Evolutionary conservation across 2,113 vertebrate species (phyloP).

Genomic region (Entelurus aequoreus): DNA sequence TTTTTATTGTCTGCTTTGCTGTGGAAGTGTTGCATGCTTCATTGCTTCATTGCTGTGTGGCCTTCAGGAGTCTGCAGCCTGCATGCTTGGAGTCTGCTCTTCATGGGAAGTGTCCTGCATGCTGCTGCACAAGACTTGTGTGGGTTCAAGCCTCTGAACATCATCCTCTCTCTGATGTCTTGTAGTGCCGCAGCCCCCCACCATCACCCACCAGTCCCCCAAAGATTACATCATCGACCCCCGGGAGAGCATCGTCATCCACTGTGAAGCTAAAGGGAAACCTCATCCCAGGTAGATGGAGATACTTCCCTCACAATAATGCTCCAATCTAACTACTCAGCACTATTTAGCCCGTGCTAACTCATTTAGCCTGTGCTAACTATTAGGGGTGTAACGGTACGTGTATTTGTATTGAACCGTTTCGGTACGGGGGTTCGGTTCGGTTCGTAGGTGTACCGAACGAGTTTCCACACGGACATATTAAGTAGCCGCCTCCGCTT

Average conservation of each 20-base stretch:
- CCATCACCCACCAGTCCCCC: constrained; percentile 92
- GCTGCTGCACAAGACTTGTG: constrained; percentile 27
- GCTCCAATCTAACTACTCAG: no score
- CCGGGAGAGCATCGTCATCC: constrained; percentile 90
- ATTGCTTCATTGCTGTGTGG: no score
- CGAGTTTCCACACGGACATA: no score
- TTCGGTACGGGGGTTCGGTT: no score
- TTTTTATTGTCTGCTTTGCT: constrained; percentile 7
- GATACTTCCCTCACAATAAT: background rate
- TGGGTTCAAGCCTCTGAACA: constrained; percentile 37
- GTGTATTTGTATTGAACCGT: no score
- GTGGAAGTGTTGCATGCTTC: constrained; percentile 18
- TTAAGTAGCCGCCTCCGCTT: no score
- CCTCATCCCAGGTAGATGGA: constrained; percentile 85
- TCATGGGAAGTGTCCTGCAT: constrained; percentile 30
- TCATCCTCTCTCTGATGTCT: constrained; percentile 37
- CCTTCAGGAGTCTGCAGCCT: background rate
- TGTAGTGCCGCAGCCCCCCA: constrained; percentile 91
- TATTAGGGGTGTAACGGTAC: no score
- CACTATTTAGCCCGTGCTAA: no score
- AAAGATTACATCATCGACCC: constrained; percentile 97
- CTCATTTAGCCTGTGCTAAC: no score
- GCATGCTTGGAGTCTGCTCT: constrained; percentile 46
- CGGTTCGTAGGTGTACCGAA: no score
- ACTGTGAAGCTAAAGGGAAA: constrained; percentile 94